phyloP scores from a whole-genome alignment of 1,140 invertebrate species.

The Diuraphis noxia region DNA sequence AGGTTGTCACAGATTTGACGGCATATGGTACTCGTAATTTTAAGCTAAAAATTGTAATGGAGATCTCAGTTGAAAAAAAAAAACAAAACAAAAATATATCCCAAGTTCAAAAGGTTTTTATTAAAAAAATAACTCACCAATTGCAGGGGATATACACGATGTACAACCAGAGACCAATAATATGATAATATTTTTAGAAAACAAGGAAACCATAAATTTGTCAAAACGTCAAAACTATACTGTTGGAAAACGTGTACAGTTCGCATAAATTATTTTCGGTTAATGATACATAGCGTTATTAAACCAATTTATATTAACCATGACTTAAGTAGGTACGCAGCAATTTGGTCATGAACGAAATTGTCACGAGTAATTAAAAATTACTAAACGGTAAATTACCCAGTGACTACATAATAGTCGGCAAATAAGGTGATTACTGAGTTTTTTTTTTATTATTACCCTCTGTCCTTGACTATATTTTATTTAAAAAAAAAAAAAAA shows the following conservation, averaged over 20 bases:
- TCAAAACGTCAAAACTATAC: neutral
- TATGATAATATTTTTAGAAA: neutral
- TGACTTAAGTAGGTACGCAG: neutral
- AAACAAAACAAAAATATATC: neutral
- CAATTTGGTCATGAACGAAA: neutral
- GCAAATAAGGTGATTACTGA: neutral
- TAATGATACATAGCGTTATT: neutral
- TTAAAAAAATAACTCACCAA: neutral
- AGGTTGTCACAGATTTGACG: neutral
- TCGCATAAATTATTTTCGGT: neutral
- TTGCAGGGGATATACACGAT: neutral
- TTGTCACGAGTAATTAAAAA: neutral
- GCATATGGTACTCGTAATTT: neutral
- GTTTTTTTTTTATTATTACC: neutral
- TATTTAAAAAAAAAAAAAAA: neutral
- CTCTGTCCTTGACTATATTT: neutral
- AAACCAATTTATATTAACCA: neutral
- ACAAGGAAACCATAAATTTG: neutral
- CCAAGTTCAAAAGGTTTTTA: neutral
- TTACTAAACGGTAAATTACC: neutral
- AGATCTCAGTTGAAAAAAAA: neutral
- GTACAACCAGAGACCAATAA: rapidly evolving
- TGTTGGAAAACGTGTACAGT: neutral
- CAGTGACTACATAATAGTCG: neutral
- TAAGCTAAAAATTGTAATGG: neutral